These are phyloP conservation scores for Hormaphis cornu DNA, from an alignment of 1,140 invertebrate species.

Conservation along the genomic window DNA sequence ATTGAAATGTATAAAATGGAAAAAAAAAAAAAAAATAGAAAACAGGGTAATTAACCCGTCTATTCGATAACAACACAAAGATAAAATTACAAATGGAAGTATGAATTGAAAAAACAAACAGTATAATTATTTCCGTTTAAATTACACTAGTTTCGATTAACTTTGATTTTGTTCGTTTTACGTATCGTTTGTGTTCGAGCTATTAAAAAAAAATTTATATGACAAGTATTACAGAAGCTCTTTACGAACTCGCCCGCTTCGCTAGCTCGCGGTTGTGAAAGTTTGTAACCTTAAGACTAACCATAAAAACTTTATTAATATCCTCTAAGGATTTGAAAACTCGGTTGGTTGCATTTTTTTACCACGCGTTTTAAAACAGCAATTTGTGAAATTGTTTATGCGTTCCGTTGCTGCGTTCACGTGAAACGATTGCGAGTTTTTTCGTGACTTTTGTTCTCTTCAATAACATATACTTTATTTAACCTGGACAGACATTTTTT, in stretches of 20 bases:
- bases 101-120: too few species aligned
- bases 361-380: neutral
- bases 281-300: slow-evolving; percentile 9
- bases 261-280: slow-evolving; percentile 6
- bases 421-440: neutral
- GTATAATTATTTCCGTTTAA: too few species aligned
- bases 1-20: too few species aligned
- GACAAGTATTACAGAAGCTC: slow-evolving; percentile 8
- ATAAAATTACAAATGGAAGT: too few species aligned
- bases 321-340: slow-evolving; percentile 15
- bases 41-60: too few species aligned
- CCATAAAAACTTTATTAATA: slow-evolving; percentile 23
- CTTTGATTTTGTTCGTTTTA: slow-evolving; percentile 6
- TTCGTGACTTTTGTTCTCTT: too few species aligned
- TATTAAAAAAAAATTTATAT: slow-evolving; percentile 19
- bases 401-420: too few species aligned
- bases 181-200: neutral
- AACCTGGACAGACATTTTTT: too few species aligned
- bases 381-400: neutral
- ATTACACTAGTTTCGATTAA: neutral
- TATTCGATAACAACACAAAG: too few species aligned
- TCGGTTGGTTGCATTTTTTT: slow-evolving; percentile 7
- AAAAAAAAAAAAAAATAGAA: too few species aligned
- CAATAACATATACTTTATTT: too few species aligned
- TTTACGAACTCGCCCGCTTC: slow-evolving; percentile 2